Evolutionary conservation across 2,113 vertebrate species (phyloP).

Genomic region (Hirundichthys speculiger): DNA sequence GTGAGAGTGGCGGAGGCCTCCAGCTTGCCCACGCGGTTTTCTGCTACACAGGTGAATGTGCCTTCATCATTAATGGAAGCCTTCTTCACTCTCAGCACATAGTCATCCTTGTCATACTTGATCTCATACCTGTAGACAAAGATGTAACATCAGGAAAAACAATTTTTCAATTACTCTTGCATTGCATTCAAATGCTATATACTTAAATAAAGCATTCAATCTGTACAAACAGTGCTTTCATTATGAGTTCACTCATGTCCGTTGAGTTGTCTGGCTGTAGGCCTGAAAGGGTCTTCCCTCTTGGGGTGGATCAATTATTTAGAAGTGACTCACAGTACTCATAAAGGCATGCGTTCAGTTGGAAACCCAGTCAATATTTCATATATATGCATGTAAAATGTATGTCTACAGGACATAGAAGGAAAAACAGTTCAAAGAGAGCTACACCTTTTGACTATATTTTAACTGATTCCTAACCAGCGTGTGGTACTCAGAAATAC

Average conservation of each 20-base stretch:
- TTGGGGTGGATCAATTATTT: constrained; percentile 75
- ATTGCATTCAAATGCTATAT: constrained; percentile 5
- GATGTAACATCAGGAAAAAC: constrained; percentile 24
- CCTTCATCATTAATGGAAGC: constrained; percentile 88
- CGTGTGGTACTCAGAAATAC: too few relatives aligned
- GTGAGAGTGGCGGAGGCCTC: constrained; percentile 93
- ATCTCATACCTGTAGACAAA: constrained; percentile 89
- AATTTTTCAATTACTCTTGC: not conserved
- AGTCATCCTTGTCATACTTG: constrained; percentile 96
- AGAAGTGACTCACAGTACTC: constrained; percentile 71
- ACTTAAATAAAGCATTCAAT: constrained; percentile 18
- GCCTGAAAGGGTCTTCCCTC: constrained; percentile 14
- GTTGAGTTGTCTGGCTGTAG: constrained; percentile 1
- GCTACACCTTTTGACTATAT: too few relatives aligned
- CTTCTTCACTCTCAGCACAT: constrained; percentile 94
- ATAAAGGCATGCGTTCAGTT: constrained; percentile 57
- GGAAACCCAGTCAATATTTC: constrained; percentile 75
- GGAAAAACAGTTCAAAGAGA: not conserved
- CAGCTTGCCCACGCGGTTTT: constrained; percentile 95
- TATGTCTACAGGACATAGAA: not conserved
- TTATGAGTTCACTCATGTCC: not conserved
- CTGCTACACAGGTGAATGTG: constrained; percentile 91
- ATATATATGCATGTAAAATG: not conserved
- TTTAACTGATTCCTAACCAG: too few relatives aligned
- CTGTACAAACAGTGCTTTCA: not conserved